phyloP scores from a whole-genome alignment of 2,888 invertebrate genomes.

The Frankliniella intonsa region DNA sequence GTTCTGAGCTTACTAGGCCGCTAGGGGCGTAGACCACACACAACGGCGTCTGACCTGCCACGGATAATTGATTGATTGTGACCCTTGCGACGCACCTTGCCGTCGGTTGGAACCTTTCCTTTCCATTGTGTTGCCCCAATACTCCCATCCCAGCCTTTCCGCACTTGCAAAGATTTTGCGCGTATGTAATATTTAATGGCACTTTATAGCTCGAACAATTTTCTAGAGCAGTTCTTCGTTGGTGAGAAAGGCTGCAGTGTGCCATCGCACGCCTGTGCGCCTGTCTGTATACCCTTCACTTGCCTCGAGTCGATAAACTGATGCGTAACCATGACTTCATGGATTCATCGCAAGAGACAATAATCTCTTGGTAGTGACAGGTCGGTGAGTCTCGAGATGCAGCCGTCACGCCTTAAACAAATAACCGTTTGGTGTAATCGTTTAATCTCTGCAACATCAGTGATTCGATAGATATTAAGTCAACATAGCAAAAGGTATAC shows the following conservation, averaged over 20 bases:
- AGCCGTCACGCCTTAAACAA: background rate
- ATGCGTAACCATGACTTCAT: conserved; percentile 1
- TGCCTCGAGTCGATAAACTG: background rate
- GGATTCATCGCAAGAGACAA: background rate
- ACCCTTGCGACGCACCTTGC: background rate
- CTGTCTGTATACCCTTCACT: no score
- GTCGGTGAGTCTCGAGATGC: background rate
- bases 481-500: background rate
- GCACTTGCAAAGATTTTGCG: no score
- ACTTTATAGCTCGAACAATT: no score
- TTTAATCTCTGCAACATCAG: background rate
- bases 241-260: no score
- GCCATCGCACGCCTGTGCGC: no score
- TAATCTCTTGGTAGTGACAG: background rate
- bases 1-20: no score
- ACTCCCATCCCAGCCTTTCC: no score
- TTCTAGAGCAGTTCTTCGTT: no score
- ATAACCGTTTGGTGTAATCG: conserved; percentile 9
- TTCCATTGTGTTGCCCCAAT: background rate
- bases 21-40: no score
- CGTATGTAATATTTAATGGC: no score
- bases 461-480: no score
- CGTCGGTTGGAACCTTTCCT: background rate
- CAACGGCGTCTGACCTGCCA: background rate
- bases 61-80: conserved; percentile 22